Conservation (phyloP, 1,140 invertebrate species). For the roundworm (Caenorhabditis elegans) region WBcel235 BX284602.5:5264501-5265000, state of each 20-base stretch:
- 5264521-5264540: too few relatives aligned
- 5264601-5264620: background rate
- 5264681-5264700: background rate
- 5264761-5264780: background rate
- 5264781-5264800: background rate
- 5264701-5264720: background rate
- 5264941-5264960: too few relatives aligned
- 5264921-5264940: background rate
- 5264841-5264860: background rate
- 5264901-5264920: background rate
- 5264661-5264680: too few relatives aligned
- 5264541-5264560: slow-evolving; percentile 6
- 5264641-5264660: too few relatives aligned
- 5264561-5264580: background rate
- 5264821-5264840: background rate
- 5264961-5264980: too few relatives aligned
- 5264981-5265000: too few relatives aligned
- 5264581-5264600: background rate
- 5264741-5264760: background rate
- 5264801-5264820: slow-evolving; percentile 2
- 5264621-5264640: background rate
- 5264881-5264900: background rate
- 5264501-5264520: too few relatives aligned
- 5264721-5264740: too few relatives aligned
- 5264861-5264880: background rate